These are phyloP conservation scores for Adineta ricciae DNA, from an alignment of 2,888 invertebrate species.

Conservation along the genomic window DNA sequence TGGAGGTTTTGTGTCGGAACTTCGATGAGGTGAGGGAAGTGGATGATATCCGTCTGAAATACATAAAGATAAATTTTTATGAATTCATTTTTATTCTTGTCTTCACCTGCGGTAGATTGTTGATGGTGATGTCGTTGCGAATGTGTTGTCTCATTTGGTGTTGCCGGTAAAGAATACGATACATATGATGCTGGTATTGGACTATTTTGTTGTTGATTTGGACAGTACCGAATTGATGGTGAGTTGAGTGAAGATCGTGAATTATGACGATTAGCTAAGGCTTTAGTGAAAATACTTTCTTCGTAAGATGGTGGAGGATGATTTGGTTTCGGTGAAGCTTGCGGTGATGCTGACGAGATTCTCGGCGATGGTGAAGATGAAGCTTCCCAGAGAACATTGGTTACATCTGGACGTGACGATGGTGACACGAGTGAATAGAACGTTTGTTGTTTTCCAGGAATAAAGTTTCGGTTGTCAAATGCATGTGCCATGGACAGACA, in stretches of 20 bases:
- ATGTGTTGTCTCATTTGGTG: neutral
- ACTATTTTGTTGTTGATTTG: slow-evolving; percentile 5
- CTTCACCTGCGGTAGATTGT: neutral
- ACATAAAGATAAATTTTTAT: neutral
- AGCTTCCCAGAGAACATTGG: slow-evolving; percentile 6
- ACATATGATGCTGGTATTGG: neutral
- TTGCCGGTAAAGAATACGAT: neutral
- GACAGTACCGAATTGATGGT: neutral
- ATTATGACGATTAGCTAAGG: neutral
- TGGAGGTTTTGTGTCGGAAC: slow-evolving; percentile 17
- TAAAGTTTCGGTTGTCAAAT: slow-evolving; percentile 1
- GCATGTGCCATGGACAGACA: neutral
- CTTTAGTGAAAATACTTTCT: slow-evolving; percentile 10
- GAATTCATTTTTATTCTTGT: too few species aligned
- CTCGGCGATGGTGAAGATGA: neutral
- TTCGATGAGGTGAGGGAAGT: neutral
- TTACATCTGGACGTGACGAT: slow-evolving; percentile 6
- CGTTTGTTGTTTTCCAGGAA: slow-evolving; percentile 12
- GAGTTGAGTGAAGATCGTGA: neutral
- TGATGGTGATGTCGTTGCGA: neutral
- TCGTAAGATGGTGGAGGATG: slow-evolving; percentile 19
- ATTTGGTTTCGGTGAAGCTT: neutral
- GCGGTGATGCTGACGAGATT: neutral
- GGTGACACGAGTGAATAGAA: neutral
- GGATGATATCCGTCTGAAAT: neutral